Percentiles rank a stretch among this genome's conserved stretches.
Evolutionary conservation across 37 sponge, comb jelly and placozoan species (phyloP).

Genomic region (Ianthella basta): DNA sequence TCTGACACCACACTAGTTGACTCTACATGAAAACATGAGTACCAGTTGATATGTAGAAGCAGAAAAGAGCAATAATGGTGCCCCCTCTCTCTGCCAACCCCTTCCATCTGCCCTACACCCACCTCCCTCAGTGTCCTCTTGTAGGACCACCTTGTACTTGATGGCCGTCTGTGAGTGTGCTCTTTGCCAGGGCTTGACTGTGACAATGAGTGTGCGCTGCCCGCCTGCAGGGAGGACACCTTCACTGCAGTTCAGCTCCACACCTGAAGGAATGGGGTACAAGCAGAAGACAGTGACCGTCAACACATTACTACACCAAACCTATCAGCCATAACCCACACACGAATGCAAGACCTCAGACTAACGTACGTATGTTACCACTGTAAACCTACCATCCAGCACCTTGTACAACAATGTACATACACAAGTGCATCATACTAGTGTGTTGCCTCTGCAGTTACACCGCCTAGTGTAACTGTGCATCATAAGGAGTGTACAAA

Average conservation of each 20-base stretch:
- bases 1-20: not conserved
- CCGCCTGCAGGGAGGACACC: constrained; percentile 54
- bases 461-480: too few species aligned
- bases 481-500: too few species aligned
- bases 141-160: constrained; percentile 46
- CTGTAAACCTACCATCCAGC: too few species aligned
- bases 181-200: constrained; percentile 49
- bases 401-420: too few species aligned
- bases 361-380: not conserved
- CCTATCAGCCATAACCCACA: not conserved
- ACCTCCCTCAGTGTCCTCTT: too few species aligned
- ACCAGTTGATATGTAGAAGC: not conserved
- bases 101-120: too few species aligned
- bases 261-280: constrained; percentile 18
- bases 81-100: too few species aligned
- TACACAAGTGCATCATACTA: too few species aligned
- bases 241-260: constrained; percentile 52
- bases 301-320: not conserved
- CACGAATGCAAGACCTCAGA: not conserved
- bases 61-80: not conserved
- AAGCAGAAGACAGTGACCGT: not conserved
- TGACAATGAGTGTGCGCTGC: constrained; percentile 30
- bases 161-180: constrained; percentile 7
- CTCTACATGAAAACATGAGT: not conserved
- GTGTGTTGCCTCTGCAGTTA: too few species aligned